A percentile compares a stretch with the other conserved stretches of the same genome.
Evolutionary conservation across 2,113 vertebrate genomes (phyloP).

Genomic region (Urocitellus parryii): DNA sequence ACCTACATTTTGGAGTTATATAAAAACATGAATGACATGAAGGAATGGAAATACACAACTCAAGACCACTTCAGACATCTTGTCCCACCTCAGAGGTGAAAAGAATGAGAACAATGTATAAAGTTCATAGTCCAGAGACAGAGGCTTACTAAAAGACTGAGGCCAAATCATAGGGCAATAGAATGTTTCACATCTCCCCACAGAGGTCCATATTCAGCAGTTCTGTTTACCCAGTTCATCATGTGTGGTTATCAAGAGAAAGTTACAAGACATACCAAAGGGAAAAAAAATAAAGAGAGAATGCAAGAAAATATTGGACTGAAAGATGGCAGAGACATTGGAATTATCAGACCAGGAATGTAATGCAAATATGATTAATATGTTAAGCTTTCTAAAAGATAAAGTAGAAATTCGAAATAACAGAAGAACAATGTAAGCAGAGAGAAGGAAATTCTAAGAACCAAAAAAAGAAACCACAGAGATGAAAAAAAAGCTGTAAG

Average conservation of each 20-base stretch:
- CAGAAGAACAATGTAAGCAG: not conserved
- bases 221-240: not conserved
- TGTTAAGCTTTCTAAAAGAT: not conserved
- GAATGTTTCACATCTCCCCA: not conserved
- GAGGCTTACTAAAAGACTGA: not conserved
- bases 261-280: not conserved
- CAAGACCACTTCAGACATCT: not conserved
- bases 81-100: not conserved
- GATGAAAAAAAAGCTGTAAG: not conserved
- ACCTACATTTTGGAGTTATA: not conserved
- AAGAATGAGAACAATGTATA: not conserved
- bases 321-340: not conserved
- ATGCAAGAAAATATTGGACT: not conserved
- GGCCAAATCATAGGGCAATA: not conserved
- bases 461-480: not conserved
- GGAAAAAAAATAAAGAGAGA: not conserved
- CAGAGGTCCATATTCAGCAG: not conserved
- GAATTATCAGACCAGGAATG: not conserved
- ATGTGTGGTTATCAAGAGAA: not conserved
- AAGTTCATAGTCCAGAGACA: not conserved
- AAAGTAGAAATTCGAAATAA: not conserved
- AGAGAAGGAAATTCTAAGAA: not conserved
- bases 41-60: not conserved
- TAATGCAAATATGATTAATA: not conserved
- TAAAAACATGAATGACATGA: not conserved